Conservation (phyloP, 1,140 invertebrate genomes). For the Notospermus geniculatus region DNA sequence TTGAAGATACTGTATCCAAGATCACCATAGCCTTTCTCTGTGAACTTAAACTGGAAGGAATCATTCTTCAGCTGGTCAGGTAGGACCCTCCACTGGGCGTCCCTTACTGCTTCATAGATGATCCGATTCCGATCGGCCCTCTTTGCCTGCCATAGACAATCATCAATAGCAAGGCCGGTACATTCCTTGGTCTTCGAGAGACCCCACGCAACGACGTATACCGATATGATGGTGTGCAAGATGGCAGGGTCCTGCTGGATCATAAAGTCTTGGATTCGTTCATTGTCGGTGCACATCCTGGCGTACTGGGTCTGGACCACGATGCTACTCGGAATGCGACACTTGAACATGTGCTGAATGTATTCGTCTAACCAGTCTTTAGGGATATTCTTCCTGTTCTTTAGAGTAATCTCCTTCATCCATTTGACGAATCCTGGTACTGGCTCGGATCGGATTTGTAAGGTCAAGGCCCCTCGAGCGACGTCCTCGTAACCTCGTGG, state of each 20-base stretch:
- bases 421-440: conserved; percentile 57
- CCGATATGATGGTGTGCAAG: conserved; percentile 54
- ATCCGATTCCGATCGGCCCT: conserved; percentile 22
- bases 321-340: conserved; percentile 48
- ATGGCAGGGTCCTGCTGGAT: conserved; percentile 48
- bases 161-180: conserved; percentile 30
- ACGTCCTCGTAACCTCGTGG: conserved; percentile 68
- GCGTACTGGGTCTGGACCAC: conserved; percentile 29
- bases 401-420: conserved; percentile 38
- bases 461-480: conserved; percentile 73
- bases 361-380: conserved; percentile 76
- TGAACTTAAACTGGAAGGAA: conserved; percentile 46
- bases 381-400: conserved; percentile 43
- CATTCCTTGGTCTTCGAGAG: conserved; percentile 48
- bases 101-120: conserved; percentile 43
- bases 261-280: conserved; percentile 40
- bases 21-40: conserved; percentile 41
- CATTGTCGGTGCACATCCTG: conserved; percentile 37
- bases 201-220: conserved; percentile 54
- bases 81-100: conserved; percentile 43
- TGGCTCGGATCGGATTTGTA: conserved; percentile 62
- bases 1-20: conserved; percentile 46
- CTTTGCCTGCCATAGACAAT: conserved; percentile 34
- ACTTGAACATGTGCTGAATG: conserved; percentile 73
- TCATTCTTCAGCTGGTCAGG: conserved; percentile 28